Percentiles rank a stretch among this genome's conserved stretches.
Evolutionary conservation across 2,888 invertebrate genomes (phyloP).

Genomic region (Chymomyza procnemis): DNA sequence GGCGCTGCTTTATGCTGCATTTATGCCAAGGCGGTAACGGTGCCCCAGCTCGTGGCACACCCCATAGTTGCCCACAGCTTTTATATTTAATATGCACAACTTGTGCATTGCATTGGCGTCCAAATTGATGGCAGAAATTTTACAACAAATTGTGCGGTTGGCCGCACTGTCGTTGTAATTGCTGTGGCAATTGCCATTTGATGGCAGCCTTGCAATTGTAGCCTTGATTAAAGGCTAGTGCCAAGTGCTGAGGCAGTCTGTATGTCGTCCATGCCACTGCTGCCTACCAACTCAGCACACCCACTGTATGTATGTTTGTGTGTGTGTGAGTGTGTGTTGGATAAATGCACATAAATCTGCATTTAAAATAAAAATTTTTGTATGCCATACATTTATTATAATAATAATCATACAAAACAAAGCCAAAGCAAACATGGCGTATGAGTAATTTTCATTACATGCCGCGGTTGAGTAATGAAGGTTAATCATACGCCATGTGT

Average conservation of each 20-base stretch:
- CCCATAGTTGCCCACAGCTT: not conserved
- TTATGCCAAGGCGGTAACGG: not conserved
- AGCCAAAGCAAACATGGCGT: constrained; percentile 31
- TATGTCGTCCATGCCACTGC: constrained; percentile 35
- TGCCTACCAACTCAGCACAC: not conserved
- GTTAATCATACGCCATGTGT: constrained; percentile 61
- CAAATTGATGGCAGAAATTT: not conserved
- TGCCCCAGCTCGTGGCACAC: not conserved
- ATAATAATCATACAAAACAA: constrained; percentile 16
- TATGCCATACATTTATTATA: constrained; percentile 21
- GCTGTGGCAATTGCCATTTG: constrained; percentile 18
- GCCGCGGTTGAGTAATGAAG: constrained; percentile 50
- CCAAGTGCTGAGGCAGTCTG: not conserved
- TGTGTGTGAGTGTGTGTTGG: constrained; percentile 20
- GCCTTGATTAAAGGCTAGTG: constrained; percentile 55
- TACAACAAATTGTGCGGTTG: not conserved
- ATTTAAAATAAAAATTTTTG: constrained; percentile 57
- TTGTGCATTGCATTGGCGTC: not conserved
- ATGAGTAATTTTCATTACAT: constrained; percentile 55
- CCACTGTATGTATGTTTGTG: constrained; percentile 17
- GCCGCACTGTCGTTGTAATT: constrained; percentile 8
- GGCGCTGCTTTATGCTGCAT: not conserved
- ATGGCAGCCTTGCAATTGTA: not conserved
- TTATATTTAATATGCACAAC: not conserved
- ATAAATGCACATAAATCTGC: constrained; percentile 68